A percentile compares a stretch with the other conserved stretches of the same genome.
These are phyloP conservation scores for Sebastes wilsoni DNA, from an alignment of 2,797 vertebrate genomes.

Conservation along the genomic window DNA sequence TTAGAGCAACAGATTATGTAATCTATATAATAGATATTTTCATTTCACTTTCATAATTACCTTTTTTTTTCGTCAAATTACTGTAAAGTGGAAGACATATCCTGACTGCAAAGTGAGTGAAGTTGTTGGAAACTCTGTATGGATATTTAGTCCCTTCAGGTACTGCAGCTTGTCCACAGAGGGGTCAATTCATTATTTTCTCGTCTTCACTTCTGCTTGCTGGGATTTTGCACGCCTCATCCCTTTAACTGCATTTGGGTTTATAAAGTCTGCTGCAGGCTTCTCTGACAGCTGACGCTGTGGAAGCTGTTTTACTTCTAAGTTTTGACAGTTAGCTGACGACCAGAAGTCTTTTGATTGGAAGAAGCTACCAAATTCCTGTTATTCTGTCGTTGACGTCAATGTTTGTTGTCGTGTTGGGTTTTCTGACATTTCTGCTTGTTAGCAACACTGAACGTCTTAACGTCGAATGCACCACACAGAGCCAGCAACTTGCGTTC, in stretches of 20 bases:
- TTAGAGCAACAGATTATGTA: background rate
- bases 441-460: background rate
- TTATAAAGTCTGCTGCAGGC: conserved; percentile 7
- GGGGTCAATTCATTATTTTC: conserved; percentile 19
- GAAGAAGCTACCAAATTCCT: background rate
- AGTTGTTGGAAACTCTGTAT: conserved; percentile 7
- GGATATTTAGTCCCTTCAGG: background rate
- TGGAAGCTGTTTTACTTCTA: conserved; percentile 23
- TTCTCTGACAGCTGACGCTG: conserved; percentile 15
- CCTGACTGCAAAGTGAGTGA: background rate
- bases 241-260: conserved; percentile 25
- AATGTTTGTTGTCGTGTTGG: background rate
- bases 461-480: background rate
- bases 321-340: conserved; percentile 18
- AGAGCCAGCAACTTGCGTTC: background rate
- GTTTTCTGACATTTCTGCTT: background rate
- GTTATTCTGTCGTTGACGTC: background rate
- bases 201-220: conserved; percentile 8
- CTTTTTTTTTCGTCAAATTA: background rate
- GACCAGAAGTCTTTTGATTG: conserved; percentile 9
- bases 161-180: conserved; percentile 8
- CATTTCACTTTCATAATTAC: background rate
- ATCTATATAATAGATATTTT: background rate
- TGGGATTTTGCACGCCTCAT: conserved; percentile 27
- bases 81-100: background rate